Evolutionary conservation across 2,797 vertebrate genomes (phyloP), one percentile per base, ranked within the genome.

Genomic region (Capromys pilorides): DNA sequence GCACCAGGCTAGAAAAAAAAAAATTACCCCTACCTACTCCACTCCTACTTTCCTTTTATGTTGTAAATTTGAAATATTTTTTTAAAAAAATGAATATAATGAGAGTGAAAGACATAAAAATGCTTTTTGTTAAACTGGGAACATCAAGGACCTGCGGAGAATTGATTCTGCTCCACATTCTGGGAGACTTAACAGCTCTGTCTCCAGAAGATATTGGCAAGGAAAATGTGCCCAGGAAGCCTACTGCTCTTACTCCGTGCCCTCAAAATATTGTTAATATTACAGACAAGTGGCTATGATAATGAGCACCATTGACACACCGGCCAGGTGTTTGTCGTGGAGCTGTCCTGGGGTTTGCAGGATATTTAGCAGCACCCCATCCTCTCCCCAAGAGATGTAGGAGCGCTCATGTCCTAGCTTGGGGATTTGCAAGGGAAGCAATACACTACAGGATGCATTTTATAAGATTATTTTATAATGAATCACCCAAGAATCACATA

Each of bases 51-150:
- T n/a, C 59, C 84, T 86, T 89, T 94, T 92, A 69, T 79, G 86
- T 79, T 96, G 78, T 66, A 96, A 96, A 93, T 96, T 85, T 96
- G 61, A 94, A 93, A 80, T 81, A 54, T 64, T 92, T 92, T 96
- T 95, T 81, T 45, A 45, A 45, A 31, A 83, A 59, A 78, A 82
- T 94, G 78, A 79, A 24, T 57, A 67, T 22, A 85, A 84, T 87
- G 73, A 81, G 45, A 78, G 41, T 41, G 2, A 91, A 78, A 91
- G 64, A 92, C 4, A 14, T 86, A 45, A 89, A 87, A 93, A 24
- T 75, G n/a, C 31, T 80, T 92, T 94, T 92, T 90, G 33, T 93
- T 77, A 62, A 84, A 67, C 64, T 62, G 31, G 11, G n/a, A 71
- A 81, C 77, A 36, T 57, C 12, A 80, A 24, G 28, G 12, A 51